Evolutionary conservation across 2,888 invertebrate species (phyloP).

Genomic region (Epistrophe eligans): DNA sequence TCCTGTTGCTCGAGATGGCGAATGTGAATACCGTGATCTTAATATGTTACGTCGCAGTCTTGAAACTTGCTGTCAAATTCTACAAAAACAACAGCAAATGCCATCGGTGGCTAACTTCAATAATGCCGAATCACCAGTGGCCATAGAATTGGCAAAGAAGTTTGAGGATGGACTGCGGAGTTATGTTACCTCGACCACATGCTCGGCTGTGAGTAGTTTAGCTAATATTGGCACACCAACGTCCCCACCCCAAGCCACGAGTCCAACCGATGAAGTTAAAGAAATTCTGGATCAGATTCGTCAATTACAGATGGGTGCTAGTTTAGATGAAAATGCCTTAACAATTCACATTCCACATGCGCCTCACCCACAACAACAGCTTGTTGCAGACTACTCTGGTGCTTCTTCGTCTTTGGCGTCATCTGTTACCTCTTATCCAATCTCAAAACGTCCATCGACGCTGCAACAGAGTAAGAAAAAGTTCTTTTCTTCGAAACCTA

Average conservation of each 20-base stretch:
- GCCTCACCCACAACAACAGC: conserved; percentile 49
- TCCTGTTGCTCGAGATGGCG: conserved; percentile 78
- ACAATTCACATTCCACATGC: conserved; percentile 73
- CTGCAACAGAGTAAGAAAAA: conserved; percentile 83
- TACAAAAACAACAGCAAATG: conserved; percentile 79
- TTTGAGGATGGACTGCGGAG: conserved; percentile 81
- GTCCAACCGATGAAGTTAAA: conserved; percentile 90
- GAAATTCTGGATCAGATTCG: conserved; percentile 90
- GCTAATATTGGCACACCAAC: conserved; percentile 88
- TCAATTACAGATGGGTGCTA: conserved; percentile 85
- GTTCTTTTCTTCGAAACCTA: conserved; percentile 85
- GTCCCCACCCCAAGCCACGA: conserved; percentile 93
- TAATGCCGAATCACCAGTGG: conserved; percentile 77
- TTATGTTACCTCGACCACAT: conserved; percentile 85
- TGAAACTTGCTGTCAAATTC: conserved; percentile 82
- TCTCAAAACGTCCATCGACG: conserved; percentile 80
- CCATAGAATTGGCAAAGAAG: conserved; percentile 79
- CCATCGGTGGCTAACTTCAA: conserved; percentile 77
- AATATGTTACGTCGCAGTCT: conserved; percentile 80
- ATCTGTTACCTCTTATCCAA: conserved; percentile 72
- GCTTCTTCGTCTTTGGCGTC: conserved; percentile 63
- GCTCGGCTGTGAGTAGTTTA: conserved; percentile 89
- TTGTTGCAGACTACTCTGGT: conserved; percentile 58
- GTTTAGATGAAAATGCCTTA: conserved; percentile 82
- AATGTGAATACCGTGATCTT: conserved; percentile 79